phyloP scores from a whole-genome alignment of 2,888 invertebrate species.

The Cephus rjabovi region DNA sequence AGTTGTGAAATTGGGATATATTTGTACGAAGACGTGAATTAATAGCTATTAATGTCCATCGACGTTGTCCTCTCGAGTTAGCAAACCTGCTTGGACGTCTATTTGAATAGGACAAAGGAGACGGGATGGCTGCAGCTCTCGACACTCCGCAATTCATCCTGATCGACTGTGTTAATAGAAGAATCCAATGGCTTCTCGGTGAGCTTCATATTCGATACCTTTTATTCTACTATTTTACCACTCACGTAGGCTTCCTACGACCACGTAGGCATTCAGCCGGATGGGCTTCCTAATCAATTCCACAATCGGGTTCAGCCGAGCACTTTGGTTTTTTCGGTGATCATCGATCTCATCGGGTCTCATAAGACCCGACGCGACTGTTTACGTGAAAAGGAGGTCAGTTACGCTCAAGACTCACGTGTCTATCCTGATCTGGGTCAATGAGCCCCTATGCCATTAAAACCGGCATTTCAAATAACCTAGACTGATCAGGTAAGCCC shows the following conservation, averaged over 20 bases:
- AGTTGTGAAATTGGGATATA: not conserved
- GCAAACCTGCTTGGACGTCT: not conserved
- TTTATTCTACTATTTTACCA: not conserved
- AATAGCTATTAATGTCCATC: not conserved
- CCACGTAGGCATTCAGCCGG: not conserved
- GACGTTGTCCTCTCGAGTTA: not conserved
- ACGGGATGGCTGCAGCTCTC: not conserved
- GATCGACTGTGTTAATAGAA: not conserved
- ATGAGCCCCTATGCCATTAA: constrained; percentile 43
- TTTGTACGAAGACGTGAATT: not conserved
- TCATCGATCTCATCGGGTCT: not conserved
- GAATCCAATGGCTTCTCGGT: not conserved
- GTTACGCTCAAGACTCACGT: constrained; percentile 44
- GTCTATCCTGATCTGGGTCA: constrained; percentile 48
- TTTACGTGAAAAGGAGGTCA: constrained; percentile 32
- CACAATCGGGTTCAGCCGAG: not conserved
- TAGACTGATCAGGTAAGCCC: not conserved
- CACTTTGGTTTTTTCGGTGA: not conserved
- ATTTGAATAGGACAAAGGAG: not conserved
- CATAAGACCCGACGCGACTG: not conserved
- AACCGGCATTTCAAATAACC: not conserved
- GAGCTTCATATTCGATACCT: not conserved
- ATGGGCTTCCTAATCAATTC: not conserved
- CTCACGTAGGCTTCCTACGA: not conserved
- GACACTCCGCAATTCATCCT: not conserved